These are phyloP conservation scores for Ashinkailepas kermadecensis DNA, from an alignment of 2,888 invertebrate species.

Conservation along the genomic window DNA sequence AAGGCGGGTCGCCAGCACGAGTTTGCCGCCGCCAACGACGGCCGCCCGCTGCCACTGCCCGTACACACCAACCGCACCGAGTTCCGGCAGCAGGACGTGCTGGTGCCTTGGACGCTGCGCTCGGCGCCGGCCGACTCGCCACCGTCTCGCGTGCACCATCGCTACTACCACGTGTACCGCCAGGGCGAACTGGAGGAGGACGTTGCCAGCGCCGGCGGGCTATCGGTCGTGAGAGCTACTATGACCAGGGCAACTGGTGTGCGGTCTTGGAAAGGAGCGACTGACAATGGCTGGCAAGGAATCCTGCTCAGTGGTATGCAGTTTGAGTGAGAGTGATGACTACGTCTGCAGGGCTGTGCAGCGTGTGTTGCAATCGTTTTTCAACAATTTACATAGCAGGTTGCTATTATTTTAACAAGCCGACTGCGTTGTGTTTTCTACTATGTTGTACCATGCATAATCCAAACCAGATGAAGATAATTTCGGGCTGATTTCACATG, in stretches of 20 bases:
- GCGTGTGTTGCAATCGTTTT: too few species aligned
- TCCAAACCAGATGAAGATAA: too few species aligned
- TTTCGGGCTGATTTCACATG: too few species aligned
- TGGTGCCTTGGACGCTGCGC: constrained; percentile 91
- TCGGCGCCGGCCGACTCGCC: constrained; percentile 38
- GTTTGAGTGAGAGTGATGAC: too few species aligned
- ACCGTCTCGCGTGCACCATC: constrained; percentile 54
- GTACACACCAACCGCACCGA: constrained; percentile 85
- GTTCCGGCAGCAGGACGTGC: constrained; percentile 79
- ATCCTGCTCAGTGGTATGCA: too few species aligned
- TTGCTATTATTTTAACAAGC: too few species aligned
- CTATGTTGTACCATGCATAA: too few species aligned
- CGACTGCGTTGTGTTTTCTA: too few species aligned
- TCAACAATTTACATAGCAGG: too few species aligned
- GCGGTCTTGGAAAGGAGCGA: constrained; percentile 59
- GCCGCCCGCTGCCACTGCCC: constrained; percentile 49
- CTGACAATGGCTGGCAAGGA: background rate
- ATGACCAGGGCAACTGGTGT: constrained; percentile 97
- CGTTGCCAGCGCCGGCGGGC: constrained; percentile 48
- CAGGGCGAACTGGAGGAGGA: constrained; percentile 67
- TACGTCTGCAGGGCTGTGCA: too few species aligned
- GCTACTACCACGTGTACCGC: constrained; percentile 91
- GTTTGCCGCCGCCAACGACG: background rate
- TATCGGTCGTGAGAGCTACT: constrained; percentile 62
- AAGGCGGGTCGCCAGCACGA: constrained; percentile 52